Evolutionary conservation across 2,113 vertebrate genomes (phyloP).

Genomic region (Sebastes schlegelii): DNA sequence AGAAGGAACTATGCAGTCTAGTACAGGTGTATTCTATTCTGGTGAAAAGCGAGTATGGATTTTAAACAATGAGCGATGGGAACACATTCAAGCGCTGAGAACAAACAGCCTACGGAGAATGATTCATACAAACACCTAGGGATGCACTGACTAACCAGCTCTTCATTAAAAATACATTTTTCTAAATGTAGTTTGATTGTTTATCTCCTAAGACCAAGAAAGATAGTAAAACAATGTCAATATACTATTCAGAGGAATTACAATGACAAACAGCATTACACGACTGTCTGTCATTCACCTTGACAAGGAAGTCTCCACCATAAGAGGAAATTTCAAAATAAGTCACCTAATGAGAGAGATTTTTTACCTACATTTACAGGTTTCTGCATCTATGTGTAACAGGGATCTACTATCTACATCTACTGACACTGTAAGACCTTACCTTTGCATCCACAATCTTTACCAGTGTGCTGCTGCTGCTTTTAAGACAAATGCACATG

Average conservation of each 20-base stretch:
- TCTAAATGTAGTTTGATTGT: not conserved
- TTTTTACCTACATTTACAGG: slow-evolving; percentile 21
- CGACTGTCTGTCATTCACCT: not conserved
- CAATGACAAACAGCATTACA: not conserved
- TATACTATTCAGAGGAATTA: not conserved
- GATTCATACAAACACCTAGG: slow-evolving; percentile 12
- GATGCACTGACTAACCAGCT: slow-evolving; percentile 10
- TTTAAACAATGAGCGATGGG: not conserved
- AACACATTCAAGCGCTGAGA: slow-evolving; percentile 4
- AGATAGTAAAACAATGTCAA: not conserved
- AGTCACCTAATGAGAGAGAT: not conserved
- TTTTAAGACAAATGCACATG: slow-evolving; percentile 66
- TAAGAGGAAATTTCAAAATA: not conserved
- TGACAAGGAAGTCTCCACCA: not conserved
- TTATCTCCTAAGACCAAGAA: not conserved
- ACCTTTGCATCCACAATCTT: slow-evolving; percentile 63
- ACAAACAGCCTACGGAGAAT: slow-evolving; percentile 24
- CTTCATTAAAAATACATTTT: not conserved
- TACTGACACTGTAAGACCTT: slow-evolving; percentile 45
- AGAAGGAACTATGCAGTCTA: not conserved
- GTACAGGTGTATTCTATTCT: not conserved
- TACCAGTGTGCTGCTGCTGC: slow-evolving; percentile 64
- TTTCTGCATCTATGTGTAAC: slow-evolving; percentile 19
- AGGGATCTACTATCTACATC: slow-evolving; percentile 37
- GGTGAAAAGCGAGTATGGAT: not conserved